Conservation (phyloP, 2,113 vertebrate genomes). For the Sphaerodactylus townsendi region DNA sequence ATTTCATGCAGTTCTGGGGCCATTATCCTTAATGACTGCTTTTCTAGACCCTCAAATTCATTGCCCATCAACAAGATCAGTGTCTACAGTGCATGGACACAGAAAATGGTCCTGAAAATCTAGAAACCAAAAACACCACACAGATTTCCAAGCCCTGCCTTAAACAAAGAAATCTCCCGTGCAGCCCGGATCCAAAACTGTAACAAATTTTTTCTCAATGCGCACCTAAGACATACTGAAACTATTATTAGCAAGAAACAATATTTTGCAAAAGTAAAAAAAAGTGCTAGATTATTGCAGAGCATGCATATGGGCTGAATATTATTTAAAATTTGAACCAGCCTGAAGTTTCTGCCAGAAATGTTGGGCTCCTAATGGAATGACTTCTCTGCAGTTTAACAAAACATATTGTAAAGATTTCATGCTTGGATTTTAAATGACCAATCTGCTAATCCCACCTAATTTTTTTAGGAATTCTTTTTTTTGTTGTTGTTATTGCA, state of each 20-base stretch:
- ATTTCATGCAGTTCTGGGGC: no score
- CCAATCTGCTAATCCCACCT: constrained; percentile 54
- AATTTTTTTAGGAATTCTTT: constrained; percentile 60
- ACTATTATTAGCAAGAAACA: neutral
- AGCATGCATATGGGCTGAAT: neutral
- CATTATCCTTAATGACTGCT: no score
- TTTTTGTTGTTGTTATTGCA: constrained; percentile 42
- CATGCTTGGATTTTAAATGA: constrained; percentile 61
- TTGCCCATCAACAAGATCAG: no score
- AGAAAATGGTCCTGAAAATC: no score
- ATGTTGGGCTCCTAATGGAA: constrained; percentile 24
- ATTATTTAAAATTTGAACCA: neutral
- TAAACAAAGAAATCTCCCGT: no score
- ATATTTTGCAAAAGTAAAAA: no score
- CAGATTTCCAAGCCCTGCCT: no score
- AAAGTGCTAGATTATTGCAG: neutral
- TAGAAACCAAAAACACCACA: no score
- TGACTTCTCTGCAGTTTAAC: constrained; percentile 48
- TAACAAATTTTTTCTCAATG: no score
- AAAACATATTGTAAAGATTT: constrained; percentile 47
- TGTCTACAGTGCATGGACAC: no score
- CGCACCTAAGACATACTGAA: neutral
- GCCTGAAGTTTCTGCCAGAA: neutral
- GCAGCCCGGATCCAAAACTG: no score
- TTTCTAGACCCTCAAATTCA: no score